Percentiles rank a stretch among this genome's conserved stretches.
Conservation (phyloP, 1,140 invertebrate genomes). For the Agrypnia vestita region DNA sequence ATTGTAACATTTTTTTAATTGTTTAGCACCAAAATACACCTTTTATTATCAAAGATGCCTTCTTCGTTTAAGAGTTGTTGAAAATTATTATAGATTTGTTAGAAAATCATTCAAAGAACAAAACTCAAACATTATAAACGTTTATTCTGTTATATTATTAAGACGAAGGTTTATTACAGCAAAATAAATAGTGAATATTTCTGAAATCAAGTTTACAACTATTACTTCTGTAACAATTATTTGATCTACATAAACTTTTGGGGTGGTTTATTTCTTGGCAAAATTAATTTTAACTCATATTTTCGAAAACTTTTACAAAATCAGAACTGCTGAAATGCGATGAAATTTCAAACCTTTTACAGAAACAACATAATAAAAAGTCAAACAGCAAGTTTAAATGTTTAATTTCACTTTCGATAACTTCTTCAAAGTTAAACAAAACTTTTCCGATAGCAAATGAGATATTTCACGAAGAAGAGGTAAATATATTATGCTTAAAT, state of each 20-base stretch:
- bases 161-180: no score
- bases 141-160: no score
- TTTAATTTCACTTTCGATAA: constrained; percentile 15
- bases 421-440: constrained; percentile 3
- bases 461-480: neutral
- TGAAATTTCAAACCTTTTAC: constrained; percentile 15
- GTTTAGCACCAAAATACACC: no score
- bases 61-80: no score
- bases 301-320: neutral
- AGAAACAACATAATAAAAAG: constrained; percentile 35
- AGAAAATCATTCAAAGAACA: no score
- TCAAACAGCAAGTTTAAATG: constrained; percentile 29
- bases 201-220: no score
- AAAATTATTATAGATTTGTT: no score
- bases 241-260: neutral
- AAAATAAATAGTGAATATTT: no score
- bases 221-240: neutral
- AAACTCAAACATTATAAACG: no score
- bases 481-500: no score
- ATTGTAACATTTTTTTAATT: no score
- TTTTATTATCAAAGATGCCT: no score
- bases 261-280: neutral
- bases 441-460: constrained; percentile 5
- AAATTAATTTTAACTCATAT: neutral
- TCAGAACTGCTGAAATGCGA: neutral